Conservation (phyloP, 2,113 vertebrate genomes). For the Callorhinus ursinus region DNA sequence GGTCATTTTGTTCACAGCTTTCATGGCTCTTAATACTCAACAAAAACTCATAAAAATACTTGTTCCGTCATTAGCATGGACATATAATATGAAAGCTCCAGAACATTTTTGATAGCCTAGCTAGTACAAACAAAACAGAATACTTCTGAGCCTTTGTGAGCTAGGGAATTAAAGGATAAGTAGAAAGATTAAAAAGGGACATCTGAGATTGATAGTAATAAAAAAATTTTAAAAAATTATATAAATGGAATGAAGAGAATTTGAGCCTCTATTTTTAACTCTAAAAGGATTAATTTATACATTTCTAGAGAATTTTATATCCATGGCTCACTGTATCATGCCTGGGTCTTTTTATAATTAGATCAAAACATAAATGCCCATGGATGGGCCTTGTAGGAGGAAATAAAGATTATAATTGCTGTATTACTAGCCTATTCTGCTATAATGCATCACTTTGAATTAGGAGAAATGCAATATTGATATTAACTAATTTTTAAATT, state of each 20-base stretch:
- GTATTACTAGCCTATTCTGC: not conserved
- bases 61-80: not conserved
- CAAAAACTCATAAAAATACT: not conserved
- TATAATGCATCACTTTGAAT: conserved; percentile 4
- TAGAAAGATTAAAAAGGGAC: not conserved
- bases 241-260: not conserved
- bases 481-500: conserved; percentile 24
- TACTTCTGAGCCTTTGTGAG: not conserved
- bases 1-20: not conserved
- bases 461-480: not conserved
- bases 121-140: not conserved
- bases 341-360: not conserved
- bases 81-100: not conserved
- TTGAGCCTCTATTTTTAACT: not conserved
- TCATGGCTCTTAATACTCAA: not conserved
- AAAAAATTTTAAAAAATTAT: not conserved
- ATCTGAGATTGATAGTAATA: not conserved
- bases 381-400: not conserved
- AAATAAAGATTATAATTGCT: not conserved
- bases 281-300: not conserved
- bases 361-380: conserved; percentile 18
- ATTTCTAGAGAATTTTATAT: conserved; percentile 39
- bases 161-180: not conserved
- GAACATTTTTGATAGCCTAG: not conserved
- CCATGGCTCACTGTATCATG: not conserved